Percentiles rank a stretch among this genome's conserved stretches.
Evolutionary conservation across 2,888 invertebrate genomes (phyloP).

Genomic region (Iphiclides podalirius): DNA sequence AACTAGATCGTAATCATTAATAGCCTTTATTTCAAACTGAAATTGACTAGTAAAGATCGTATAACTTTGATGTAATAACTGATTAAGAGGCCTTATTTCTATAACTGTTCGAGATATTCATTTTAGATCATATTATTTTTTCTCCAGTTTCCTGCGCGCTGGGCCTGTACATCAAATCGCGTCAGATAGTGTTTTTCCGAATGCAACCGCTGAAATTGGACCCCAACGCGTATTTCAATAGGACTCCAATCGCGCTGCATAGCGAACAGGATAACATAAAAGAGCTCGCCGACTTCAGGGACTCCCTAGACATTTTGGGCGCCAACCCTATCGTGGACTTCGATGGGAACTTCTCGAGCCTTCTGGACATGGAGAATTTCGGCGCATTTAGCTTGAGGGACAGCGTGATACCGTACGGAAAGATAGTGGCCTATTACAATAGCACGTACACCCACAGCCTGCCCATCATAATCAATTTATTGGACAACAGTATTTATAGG

Average conservation of each 20-base stretch:
- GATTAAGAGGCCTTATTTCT: too few relatives aligned
- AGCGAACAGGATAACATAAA: slow-evolving; percentile 69
- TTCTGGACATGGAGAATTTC: slow-evolving; percentile 83
- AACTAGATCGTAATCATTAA: too few relatives aligned
- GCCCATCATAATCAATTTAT: slow-evolving; percentile 86
- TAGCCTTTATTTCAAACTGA: too few relatives aligned
- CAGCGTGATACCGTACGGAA: slow-evolving; percentile 74
- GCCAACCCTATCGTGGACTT: slow-evolving; percentile 74
- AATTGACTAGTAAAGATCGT: too few relatives aligned
- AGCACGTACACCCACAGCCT: slow-evolving; percentile 89
- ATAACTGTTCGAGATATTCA: too few relatives aligned
- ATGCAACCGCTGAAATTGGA: slow-evolving; percentile 83
- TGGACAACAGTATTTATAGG: slow-evolving; percentile 86
- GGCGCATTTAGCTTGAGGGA: slow-evolving; percentile 83
- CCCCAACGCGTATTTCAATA: slow-evolving; percentile 80
- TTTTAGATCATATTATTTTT: too few relatives aligned
- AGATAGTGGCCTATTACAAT: slow-evolving; percentile 85
- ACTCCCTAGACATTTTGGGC: slow-evolving; percentile 60
- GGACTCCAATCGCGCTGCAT: slow-evolving; percentile 81
- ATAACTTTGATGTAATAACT: too few relatives aligned
- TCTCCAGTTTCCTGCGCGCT: slow-evolving; percentile 82
- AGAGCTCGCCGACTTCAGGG: slow-evolving; percentile 57
- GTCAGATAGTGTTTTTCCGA: slow-evolving; percentile 82
- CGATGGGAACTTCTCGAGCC: slow-evolving; percentile 83
- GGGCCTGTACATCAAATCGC: slow-evolving; percentile 82